phyloP scores from a whole-genome alignment of 2,888 invertebrate genomes.

The Diarsia mendica region DNA sequence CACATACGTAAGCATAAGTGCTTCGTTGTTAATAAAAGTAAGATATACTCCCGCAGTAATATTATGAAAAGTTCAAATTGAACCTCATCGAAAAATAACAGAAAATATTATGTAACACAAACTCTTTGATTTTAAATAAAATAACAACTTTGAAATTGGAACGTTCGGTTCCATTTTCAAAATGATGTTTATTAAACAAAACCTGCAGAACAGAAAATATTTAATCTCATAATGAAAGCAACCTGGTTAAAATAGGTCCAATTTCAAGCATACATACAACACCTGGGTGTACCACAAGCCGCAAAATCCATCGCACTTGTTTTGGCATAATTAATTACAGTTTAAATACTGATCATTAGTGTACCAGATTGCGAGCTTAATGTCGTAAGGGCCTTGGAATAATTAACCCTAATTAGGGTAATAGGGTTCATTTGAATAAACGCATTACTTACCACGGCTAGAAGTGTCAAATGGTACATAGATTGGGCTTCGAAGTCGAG shows the following conservation, averaged over 20 bases:
- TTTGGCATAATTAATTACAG: conserved; percentile 63
- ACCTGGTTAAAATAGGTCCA: background rate
- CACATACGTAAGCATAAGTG: background rate
- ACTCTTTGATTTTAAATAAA: background rate
- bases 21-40: background rate
- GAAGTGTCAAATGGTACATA: conserved; percentile 96
- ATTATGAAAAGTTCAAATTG: background rate
- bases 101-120: background rate
- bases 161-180: background rate
- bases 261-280: conserved; percentile 16
- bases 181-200: background rate
- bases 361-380: conserved; percentile 61
- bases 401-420: conserved; percentile 68
- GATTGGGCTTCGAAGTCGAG: conserved; percentile 97
- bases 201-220: background rate
- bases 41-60: background rate
- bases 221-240: background rate
- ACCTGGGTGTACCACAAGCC: conserved; percentile 39
- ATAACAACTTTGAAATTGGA: background rate
- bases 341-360: conserved; percentile 66
- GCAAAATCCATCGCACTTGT: conserved; percentile 55
- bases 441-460: conserved; percentile 94
- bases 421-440: conserved; percentile 62
- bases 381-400: conserved; percentile 59
- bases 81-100: background rate